phyloP scores from a whole-genome alignment of 1,140 invertebrate genomes.

The Lamellibrachia luymesi region DNA sequence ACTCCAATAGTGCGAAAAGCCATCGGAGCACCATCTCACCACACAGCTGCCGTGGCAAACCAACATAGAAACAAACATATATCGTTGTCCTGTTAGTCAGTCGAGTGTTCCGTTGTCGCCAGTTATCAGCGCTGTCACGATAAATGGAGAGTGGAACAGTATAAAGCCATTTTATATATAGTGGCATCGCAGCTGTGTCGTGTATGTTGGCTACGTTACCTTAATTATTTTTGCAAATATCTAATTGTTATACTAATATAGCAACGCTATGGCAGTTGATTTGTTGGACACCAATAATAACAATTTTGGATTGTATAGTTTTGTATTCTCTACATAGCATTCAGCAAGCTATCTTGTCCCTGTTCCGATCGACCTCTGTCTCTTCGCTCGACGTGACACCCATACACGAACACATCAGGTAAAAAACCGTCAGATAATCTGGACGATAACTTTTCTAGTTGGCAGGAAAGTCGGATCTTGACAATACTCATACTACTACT shows the following conservation, averaged over 20 bases:
- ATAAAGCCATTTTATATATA: too few species aligned
- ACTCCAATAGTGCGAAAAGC: too few species aligned
- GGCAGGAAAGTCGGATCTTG: not conserved
- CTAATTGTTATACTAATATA: not conserved
- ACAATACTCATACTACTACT: not conserved
- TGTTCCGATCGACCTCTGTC: not conserved
- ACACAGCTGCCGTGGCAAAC: too few species aligned
- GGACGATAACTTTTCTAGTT: not conserved
- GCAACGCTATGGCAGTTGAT: not conserved
- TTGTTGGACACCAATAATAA: not conserved
- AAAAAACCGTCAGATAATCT: not conserved
- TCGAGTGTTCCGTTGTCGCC: too few species aligned
- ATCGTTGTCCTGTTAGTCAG: too few species aligned
- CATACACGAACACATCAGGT: not conserved
- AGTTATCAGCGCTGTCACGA: too few species aligned
- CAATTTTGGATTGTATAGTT: not conserved
- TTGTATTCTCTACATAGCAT: not conserved
- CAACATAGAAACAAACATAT: too few species aligned
- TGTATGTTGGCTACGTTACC: too few species aligned
- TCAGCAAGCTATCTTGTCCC: not conserved
- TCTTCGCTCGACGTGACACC: not conserved
- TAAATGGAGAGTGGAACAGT: too few species aligned
- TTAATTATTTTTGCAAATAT: not conserved
- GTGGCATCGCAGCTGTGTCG: too few species aligned
- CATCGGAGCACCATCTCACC: too few species aligned